phyloP scores from a whole-genome alignment of 2,888 invertebrate species.

The Drosophila kuntzei region DNA sequence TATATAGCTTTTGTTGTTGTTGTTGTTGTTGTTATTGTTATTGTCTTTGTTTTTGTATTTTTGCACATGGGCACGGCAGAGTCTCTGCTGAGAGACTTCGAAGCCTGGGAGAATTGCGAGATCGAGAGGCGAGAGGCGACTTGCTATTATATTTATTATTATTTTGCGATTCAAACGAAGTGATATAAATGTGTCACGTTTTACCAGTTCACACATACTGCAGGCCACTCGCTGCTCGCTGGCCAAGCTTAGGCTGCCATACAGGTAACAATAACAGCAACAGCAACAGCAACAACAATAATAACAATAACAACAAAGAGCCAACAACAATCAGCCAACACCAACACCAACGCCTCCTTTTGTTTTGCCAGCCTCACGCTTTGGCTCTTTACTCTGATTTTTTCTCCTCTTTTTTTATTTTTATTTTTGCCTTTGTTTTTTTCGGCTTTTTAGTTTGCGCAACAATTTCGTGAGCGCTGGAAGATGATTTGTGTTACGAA shows the following conservation, averaged over 20 bases:
- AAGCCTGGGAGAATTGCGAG: conserved; percentile 57
- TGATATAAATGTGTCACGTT: conserved; percentile 86
- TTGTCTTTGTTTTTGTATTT: conserved; percentile 25
- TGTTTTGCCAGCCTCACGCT: conserved; percentile 80
- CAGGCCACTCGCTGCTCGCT: conserved; percentile 57
- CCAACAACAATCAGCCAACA: conserved; percentile 76
- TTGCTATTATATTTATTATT: conserved; percentile 82
- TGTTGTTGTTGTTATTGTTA: too few species aligned
- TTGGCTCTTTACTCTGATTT: conserved; percentile 80
- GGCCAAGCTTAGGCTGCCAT: conserved; percentile 49
- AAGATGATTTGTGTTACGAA: conserved; percentile 83
- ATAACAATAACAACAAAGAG: conserved; percentile 31
- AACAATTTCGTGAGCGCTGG: conserved; percentile 84
- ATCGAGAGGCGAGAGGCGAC: conserved; percentile 49
- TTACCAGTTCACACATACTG: conserved; percentile 85
- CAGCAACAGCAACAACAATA: conserved; percentile 51
- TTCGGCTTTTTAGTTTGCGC: conserved; percentile 76
- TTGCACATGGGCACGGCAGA: conserved; percentile 73
- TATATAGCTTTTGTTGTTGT: conserved; percentile 33
- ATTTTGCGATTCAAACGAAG: conserved; percentile 84
- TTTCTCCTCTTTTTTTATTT: conserved; percentile 32
- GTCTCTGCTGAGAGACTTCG: conserved; percentile 24
- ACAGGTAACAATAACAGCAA: conserved; percentile 67
- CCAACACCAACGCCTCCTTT: conserved; percentile 81
- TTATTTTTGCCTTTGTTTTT: conserved; percentile 30